Evolutionary conservation across 2,797 vertebrate species (phyloP).

Genomic region (Psittacula echo): DNA sequence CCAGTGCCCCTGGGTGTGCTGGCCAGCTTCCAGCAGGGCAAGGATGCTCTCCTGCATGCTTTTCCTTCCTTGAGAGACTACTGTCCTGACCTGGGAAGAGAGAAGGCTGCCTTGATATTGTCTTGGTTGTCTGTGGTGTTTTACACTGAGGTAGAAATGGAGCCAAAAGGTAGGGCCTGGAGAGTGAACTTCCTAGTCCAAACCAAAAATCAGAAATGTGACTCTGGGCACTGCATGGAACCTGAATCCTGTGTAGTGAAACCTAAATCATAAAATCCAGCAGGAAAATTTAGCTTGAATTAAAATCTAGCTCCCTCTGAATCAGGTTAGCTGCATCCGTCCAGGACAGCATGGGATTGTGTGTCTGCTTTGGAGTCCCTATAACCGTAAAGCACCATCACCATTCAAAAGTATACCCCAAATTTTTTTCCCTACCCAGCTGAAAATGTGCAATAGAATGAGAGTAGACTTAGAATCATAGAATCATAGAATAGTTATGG

Average conservation of each 20-base stretch:
- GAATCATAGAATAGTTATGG: not conserved
- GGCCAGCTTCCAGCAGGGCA: not conserved
- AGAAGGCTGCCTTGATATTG: not conserved
- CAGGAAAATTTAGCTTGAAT: not conserved
- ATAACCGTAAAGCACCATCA: not conserved
- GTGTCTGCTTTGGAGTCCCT: not conserved
- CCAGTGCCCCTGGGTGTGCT: not conserved
- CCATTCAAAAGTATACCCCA: not conserved
- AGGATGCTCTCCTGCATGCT: not conserved
- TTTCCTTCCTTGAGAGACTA: not conserved
- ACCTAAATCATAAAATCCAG: not conserved
- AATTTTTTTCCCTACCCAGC: not conserved
- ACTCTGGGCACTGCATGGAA: fast-evolving
- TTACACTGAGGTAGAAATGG: not conserved
- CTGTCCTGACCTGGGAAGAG: fast-evolving
- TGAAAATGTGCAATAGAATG: not conserved
- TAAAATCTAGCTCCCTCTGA: not conserved
- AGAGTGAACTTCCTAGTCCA: not conserved
- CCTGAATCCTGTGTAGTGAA: not conserved
- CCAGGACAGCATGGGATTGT: not conserved
- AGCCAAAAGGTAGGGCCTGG: not conserved
- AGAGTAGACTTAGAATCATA: not conserved
- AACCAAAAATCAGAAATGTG: not conserved
- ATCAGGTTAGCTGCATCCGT: not conserved
- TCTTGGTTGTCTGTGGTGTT: not conserved